Percentiles rank a stretch among this genome's conserved stretches.
These are phyloP conservation scores for Distichodus sexfasciatus DNA, from an alignment of 2,797 vertebrate species.

Conservation along the genomic window DNA sequence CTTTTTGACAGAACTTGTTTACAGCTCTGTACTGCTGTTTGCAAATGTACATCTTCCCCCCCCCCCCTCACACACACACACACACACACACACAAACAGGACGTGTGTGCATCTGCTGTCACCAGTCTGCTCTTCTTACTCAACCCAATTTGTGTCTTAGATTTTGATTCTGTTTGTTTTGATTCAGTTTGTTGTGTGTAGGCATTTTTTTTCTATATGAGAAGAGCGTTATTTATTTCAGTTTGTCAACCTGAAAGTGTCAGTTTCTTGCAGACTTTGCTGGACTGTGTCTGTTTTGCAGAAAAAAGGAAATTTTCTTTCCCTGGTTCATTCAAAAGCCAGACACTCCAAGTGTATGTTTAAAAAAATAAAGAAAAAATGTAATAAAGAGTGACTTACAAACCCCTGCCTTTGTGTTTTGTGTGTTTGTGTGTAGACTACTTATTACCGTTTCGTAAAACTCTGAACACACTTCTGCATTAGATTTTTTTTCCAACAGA, in stretches of 20 bases:
- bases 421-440: background rate
- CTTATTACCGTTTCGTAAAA: too few relatives aligned
- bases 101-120: background rate
- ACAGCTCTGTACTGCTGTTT: background rate
- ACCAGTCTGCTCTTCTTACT: background rate
- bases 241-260: conserved; percentile 53
- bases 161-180: conserved; percentile 53
- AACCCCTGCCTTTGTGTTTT: conserved; percentile 34
- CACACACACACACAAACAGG: too few relatives aligned
- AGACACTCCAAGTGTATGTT: conserved; percentile 66
- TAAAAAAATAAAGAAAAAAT: conserved; percentile 63
- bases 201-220: conserved; percentile 62
- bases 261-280: conserved; percentile 75
- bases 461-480: too few relatives aligned
- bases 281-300: conserved; percentile 82
- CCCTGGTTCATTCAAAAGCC: conserved; percentile 63
- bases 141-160: conserved; percentile 10
- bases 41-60: background rate
- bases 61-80: too few relatives aligned
- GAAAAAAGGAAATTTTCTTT: conserved; percentile 48
- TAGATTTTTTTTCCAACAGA: too few relatives aligned
- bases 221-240: conserved; percentile 79
- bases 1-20: too few relatives aligned
- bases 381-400: conserved; percentile 78
- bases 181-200: conserved; percentile 50